phyloP scores from a whole-genome alignment of 2,888 invertebrate species.

The Platypus cylindrus region DNA sequence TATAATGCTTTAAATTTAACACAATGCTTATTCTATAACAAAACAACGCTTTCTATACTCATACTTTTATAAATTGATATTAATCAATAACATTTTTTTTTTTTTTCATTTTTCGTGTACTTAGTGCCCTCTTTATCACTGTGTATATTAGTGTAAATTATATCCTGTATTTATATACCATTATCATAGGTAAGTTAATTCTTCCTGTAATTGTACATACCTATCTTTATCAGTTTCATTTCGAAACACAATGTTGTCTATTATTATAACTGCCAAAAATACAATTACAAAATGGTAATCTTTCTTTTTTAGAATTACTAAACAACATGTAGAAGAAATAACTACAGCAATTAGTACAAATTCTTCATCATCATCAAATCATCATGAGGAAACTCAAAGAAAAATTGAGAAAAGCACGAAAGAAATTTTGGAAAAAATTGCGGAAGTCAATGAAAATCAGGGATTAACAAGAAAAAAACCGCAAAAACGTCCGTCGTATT shows the following conservation, averaged over 20 bases:
- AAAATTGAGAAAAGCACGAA: conserved; percentile 22
- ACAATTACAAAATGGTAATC: conserved; percentile 5
- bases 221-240: too few relatives aligned
- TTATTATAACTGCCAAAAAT: too few relatives aligned
- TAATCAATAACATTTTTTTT: too few relatives aligned
- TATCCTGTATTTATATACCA: conserved; percentile 12
- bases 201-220: too few relatives aligned
- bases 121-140: conserved; percentile 13
- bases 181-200: conserved; percentile 26
- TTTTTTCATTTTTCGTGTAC: conserved; percentile 14
- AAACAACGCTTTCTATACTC: too few relatives aligned
- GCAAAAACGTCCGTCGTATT: conserved; percentile 20
- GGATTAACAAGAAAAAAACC: conserved; percentile 26
- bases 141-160: conserved; percentile 23
- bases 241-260: too few relatives aligned
- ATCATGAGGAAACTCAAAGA: conserved; percentile 3
- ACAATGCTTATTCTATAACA: too few relatives aligned
- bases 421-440: conserved; percentile 45
- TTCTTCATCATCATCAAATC: background rate
- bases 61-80: too few relatives aligned
- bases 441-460: conserved; percentile 40
- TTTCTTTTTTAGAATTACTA: conserved; percentile 16
- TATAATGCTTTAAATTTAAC: too few relatives aligned
- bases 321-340: conserved; percentile 11
- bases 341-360: background rate